phyloP scores from a whole-genome alignment of 2,888 invertebrate species.

The Drosophila mimetica region DNA sequence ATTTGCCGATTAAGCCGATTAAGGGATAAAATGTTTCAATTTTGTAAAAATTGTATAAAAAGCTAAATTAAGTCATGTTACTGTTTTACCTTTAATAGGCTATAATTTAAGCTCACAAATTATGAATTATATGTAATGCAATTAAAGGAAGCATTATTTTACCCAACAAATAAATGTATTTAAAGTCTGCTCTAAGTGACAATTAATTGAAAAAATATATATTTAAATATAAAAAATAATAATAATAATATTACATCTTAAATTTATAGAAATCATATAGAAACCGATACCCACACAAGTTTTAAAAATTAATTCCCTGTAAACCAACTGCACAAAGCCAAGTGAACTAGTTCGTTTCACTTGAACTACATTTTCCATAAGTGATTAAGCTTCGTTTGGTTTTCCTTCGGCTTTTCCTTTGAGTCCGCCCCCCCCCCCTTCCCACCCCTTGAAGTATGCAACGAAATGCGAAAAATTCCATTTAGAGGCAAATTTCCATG shows the following conservation, averaged over 20 bases:
- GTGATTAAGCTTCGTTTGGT: conserved; percentile 32
- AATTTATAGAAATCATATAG: too few species aligned
- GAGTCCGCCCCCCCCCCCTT: conserved; percentile 11
- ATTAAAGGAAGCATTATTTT: too few species aligned
- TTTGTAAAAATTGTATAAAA: background rate
- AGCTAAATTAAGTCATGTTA: background rate
- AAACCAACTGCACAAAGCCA: background rate
- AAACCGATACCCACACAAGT: too few species aligned
- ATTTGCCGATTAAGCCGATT: conserved; percentile 2
- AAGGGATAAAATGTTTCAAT: background rate
- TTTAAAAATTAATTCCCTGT: background rate
- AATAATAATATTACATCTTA: too few species aligned
- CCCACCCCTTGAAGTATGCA: conserved; percentile 14
- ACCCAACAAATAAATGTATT: too few species aligned
- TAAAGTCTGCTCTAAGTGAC: too few species aligned
- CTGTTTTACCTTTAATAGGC: too few species aligned
- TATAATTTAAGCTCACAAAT: too few species aligned
- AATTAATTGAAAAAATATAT: too few species aligned
- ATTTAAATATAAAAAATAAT: too few species aligned
- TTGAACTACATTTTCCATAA: conserved; percentile 25
- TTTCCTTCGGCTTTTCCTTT: conserved; percentile 33
- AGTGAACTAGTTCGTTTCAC: conserved; percentile 34
- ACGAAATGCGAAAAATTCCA: conserved; percentile 41
- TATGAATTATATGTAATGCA: too few species aligned
- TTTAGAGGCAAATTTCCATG: conserved; percentile 41